Evolutionary conservation across 2,113 vertebrate species (phyloP).

Genomic region (Panthera tigris): DNA sequence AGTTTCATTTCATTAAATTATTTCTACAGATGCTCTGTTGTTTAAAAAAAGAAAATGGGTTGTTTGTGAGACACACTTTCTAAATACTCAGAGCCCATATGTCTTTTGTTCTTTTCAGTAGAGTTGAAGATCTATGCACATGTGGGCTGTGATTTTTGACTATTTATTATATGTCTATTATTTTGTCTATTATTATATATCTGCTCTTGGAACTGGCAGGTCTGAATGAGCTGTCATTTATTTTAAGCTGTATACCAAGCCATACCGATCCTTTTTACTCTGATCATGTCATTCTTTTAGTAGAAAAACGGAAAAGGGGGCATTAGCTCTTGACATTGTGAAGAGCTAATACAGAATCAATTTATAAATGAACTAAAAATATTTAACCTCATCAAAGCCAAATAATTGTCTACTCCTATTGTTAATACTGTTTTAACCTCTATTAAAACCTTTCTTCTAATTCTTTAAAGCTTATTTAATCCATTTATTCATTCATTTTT

Average conservation of each 20-base stretch:
- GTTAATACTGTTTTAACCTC: neutral
- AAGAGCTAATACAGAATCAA: neutral
- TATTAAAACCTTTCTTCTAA: neutral
- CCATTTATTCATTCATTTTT: neutral
- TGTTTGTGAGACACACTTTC: constrained; percentile 8
- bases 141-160: constrained; percentile 12
- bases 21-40: constrained; percentile 43
- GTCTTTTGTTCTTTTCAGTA: neutral
- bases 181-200: neutral
- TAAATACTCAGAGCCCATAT: neutral
- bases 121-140: neutral
- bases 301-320: neutral
- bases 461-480: neutral
- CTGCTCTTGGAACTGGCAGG: neutral
- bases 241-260: neutral
- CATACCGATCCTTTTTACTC: neutral
- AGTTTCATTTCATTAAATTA: constrained; percentile 52
- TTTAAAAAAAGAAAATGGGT: constrained; percentile 35
- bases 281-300: neutral
- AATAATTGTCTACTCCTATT: neutral
- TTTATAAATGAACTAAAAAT: constrained; percentile 34
- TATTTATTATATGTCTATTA: neutral
- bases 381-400: neutral
- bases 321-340: constrained; percentile 21
- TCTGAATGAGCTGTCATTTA: neutral